Evolutionary conservation across 1,140 invertebrate genomes (phyloP).

Genomic region (Anastrepha ludens): DNA sequence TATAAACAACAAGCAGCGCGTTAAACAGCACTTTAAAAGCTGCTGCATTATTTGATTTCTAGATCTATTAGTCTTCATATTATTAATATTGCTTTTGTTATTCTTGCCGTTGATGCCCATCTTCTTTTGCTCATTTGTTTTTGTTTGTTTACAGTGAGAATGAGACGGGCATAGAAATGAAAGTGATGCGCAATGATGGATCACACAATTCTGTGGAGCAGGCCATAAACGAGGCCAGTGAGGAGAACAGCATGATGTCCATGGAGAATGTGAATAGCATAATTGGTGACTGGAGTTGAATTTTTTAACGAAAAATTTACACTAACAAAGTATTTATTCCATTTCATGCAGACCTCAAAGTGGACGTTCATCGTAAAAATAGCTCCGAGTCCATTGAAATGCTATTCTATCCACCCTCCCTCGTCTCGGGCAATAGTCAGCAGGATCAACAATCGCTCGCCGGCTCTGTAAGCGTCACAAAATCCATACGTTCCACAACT

Average conservation of each 20-base stretch:
- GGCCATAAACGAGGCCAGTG: slow-evolving; percentile 77
- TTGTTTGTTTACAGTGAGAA: slow-evolving; percentile 74
- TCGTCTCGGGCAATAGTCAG: slow-evolving; percentile 67
- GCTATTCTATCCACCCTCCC: slow-evolving; percentile 70
- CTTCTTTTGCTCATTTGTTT: slow-evolving; percentile 54
- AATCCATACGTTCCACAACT: slow-evolving; percentile 65
- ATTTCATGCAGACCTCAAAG: slow-evolving; percentile 83
- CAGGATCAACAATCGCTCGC: slow-evolving; percentile 70
- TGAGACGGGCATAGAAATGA: slow-evolving; percentile 88
- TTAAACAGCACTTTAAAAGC: not conserved
- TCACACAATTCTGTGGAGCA: slow-evolving; percentile 63
- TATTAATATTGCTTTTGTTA: not conserved
- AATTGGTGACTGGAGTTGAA: slow-evolving; percentile 76
- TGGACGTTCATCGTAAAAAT: slow-evolving; percentile 93
- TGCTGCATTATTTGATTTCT: not conserved
- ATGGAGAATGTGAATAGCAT: slow-evolving; percentile 80
- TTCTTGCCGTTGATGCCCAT: not conserved
- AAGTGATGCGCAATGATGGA: slow-evolving; percentile 78
- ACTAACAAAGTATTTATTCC: not conserved
- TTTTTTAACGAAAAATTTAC: not conserved
- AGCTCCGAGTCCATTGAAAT: slow-evolving; percentile 86
- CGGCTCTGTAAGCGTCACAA: slow-evolving; percentile 68
- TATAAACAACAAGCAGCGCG: slow-evolving; percentile 23
- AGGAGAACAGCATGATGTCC: slow-evolving; percentile 79
- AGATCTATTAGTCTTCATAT: not conserved